Base-by-base conservation (phyloP, 2,113 vertebrate genomes). In the Paramisgurnus dabryanus region DNA sequence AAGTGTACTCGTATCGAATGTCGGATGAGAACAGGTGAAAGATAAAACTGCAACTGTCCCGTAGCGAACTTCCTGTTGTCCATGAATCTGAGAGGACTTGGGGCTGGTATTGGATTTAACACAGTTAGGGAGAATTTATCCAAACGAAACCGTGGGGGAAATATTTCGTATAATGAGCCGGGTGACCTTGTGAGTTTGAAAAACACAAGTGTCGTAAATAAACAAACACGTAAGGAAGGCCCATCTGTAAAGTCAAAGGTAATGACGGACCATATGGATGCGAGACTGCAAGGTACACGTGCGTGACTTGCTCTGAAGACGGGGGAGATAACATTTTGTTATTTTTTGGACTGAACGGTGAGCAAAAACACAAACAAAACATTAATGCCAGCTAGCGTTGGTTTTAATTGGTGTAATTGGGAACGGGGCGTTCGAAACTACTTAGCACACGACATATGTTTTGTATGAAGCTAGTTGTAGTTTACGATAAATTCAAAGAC, bases 1-100 rank as follows among this genome's bases (percentile, higher is more conserved):
- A 92, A 90, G 92, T 92, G 91, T 92, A 88, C 90, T 89, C 86
- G 85, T 86, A 85, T 92, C 86, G 67, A 79, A 84, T 88, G 83
- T 86, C 87, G 85, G 86, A 84, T 89, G 87, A 89, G 84, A 86
- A 75, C n/a, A 49, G 22, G 71, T 77, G 50, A 77, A 77, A 77
- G 60, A 7, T 66, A 65, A 67, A 17, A 53, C 50, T 77, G 64
- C 7, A 45, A 43, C 6, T 22, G 15, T 80, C 43, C 39, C 60
- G 57, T 76, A 66, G 47, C 12, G 61, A 76, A 83, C 22, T 80
- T 22, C 57, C 64, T 68, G n/a, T 47, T 61, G 55, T 13, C 53
- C 49, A 4, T 71, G 53, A 68, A 43, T 34, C 74, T 70, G 22
- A 67, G 67, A 83, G 75, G 22, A 76, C 73, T 78, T 77, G 63